Evolutionary conservation across 2,888 invertebrate species (phyloP), one percentile per base, ranked within the genome.

Genomic region (Dasysyrphus albostriatus): DNA sequence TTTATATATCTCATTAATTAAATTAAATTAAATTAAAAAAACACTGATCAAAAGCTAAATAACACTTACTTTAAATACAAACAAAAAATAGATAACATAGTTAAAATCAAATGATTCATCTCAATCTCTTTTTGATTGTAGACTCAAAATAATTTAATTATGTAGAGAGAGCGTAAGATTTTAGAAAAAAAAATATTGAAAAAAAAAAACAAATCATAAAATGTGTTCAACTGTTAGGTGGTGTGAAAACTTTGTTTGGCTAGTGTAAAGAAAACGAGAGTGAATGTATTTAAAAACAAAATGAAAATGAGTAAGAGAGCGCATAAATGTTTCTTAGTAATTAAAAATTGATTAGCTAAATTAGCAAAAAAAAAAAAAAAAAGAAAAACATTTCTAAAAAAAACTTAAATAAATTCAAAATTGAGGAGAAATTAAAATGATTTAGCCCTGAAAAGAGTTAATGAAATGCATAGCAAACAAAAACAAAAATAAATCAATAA

Each of bases 121-220:
- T 87, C 82, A 87, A 87, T 87, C 82, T 70, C 82, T 82, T 82
- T 75, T 79, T 87, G 78, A 87, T 87, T 87, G 83, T 16, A 32
- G 82, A 78, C 69, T 42, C 49, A 80, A 44, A 63, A 37, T 47
- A 49, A 58, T 47, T 37, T 56, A 56, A 72, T 67, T 49, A 63
- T 63, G 16, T 51, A 77, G 32, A 77, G 47, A 44, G 49, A 74
- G 34, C 63, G n/a, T 32, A 54, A 54, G 29, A 69, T 47, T 75
- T 70, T 54, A 77, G 65, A 67, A 56, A 59, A 47, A 39, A 63
- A 29, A 61, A 2, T 39, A 67, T 24, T 39, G 54, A 67, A 56
- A 32, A 37, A 54, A n/a, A 73, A 39, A 61, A 76, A 67, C 37
- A 54, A 78, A 85, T 81, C 73, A 80, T 84, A 83, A 81, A 82